These are phyloP conservation scores for Oegoconia quadripuncta DNA, from an alignment of 2,888 invertebrate species.

Conservation along the genomic window DNA sequence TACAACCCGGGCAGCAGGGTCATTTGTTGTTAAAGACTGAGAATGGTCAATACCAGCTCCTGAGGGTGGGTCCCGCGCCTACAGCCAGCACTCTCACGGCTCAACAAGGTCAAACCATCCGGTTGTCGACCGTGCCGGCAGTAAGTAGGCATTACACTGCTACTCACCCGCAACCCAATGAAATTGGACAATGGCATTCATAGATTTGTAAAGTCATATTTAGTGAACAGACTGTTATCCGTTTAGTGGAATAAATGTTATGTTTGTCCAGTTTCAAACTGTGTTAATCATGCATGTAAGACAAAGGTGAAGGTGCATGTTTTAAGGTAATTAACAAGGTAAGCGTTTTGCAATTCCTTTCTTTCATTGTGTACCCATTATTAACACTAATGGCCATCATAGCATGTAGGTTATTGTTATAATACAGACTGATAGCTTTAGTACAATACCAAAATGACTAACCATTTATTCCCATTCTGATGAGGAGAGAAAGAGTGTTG, in stretches of 20 bases:
- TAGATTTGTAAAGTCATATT: background rate
- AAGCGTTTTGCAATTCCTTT: conserved; percentile 37
- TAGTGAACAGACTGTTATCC: conserved; percentile 2
- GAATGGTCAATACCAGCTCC: conserved; percentile 96
- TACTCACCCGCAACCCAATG: conserved; percentile 30
- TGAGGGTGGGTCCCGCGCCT: conserved; percentile 92
- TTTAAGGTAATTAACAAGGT: conserved; percentile 57
- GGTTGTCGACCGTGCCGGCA: conserved; percentile 92
- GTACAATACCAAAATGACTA: too few relatives aligned
- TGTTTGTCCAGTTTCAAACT: conserved; percentile 46
- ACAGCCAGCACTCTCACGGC: conserved; percentile 77
- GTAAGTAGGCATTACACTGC: conserved; percentile 85
- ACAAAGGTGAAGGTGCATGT: conserved; percentile 65
- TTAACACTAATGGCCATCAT: conserved; percentile 13
- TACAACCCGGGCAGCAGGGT: conserved; percentile 93
- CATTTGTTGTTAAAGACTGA: conserved; percentile 96
- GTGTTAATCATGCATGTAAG: conserved; percentile 55
- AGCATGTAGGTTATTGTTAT: background rate
- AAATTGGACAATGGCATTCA: conserved; percentile 33
- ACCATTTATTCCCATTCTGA: too few relatives aligned
- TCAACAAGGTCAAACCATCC: conserved; percentile 85
- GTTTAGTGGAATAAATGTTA: conserved; percentile 6
- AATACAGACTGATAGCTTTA: too few relatives aligned
- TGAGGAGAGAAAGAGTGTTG: too few relatives aligned
- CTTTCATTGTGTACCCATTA: conserved; percentile 35